Conservation (phyloP, 2,797 vertebrate genomes). For the Pogoniulus pusillus region DNA sequence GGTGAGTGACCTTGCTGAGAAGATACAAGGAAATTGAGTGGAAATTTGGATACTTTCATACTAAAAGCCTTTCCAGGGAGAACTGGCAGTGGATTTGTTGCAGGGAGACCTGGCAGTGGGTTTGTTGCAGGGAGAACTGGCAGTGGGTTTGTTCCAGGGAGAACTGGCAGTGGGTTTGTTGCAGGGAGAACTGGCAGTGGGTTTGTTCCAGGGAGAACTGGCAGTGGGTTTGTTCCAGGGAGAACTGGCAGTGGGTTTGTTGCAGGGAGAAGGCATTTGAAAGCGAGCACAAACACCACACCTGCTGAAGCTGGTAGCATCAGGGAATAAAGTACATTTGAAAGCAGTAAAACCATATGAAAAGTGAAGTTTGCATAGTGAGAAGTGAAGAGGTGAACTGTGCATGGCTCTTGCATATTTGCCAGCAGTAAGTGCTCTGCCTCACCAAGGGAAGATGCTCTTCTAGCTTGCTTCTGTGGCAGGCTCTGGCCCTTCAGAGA, state of each 20-base stretch:
- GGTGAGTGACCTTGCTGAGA: neutral
- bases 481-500: neutral
- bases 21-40: neutral
- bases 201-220: no score
- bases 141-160: no score
- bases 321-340: neutral
- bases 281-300: neutral
- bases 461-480: neutral
- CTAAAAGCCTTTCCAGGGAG: neutral
- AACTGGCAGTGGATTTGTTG: neutral
- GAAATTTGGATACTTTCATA: neutral
- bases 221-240: no score
- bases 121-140: no score
- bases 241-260: no score
- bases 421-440: neutral
- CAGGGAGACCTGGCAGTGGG: no score
- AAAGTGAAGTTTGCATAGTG: neutral
- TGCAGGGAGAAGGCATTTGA: neutral
- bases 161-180: no score
- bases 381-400: neutral
- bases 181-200: no score
- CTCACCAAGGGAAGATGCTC: neutral
- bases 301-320: neutral
- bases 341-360: neutral
- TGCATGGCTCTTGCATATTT: neutral